Evolutionary conservation across 2,888 invertebrate genomes (phyloP).

Genomic region (Malthinus flaveolus): DNA sequence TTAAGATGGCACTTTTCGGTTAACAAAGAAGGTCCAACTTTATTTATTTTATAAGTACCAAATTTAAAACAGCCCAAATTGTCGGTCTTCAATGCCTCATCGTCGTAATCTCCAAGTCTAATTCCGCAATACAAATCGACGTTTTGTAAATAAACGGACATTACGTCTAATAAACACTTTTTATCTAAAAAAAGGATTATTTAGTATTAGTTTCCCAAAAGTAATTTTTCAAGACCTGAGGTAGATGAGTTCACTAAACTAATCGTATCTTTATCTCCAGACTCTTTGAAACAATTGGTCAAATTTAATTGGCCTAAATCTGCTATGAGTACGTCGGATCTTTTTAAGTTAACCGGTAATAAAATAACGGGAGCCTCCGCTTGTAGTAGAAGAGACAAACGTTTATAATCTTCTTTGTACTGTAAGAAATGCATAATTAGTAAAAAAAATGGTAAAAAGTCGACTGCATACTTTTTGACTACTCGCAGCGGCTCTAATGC

Average conservation of each 20-base stretch:
- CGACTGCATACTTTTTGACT: constrained; percentile 59
- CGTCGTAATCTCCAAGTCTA: constrained; percentile 31
- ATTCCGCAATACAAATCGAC: constrained; percentile 76
- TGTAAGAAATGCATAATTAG: constrained; percentile 28
- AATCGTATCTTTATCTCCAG: constrained; percentile 61
- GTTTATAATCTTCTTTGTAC: constrained; percentile 49
- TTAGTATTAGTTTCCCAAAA: constrained; percentile 7
- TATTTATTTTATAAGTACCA: constrained; percentile 58
- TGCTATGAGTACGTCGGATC: constrained; percentile 76
- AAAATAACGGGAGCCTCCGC: constrained; percentile 82
- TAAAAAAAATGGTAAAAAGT: neutral
- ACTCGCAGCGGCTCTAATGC: constrained; percentile 65
- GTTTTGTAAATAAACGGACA: constrained; percentile 71
- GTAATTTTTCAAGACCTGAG: constrained; percentile 41
- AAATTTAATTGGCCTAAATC: constrained; percentile 79
- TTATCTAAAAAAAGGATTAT: constrained; percentile 37
- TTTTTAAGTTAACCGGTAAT: constrained; percentile 81
- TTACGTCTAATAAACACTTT: constrained; percentile 73
- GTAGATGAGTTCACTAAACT: constrained; percentile 54
- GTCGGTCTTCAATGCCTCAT: constrained; percentile 29
- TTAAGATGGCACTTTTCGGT: constrained; percentile 81
- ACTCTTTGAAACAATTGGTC: constrained; percentile 73
- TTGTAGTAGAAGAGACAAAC: constrained; percentile 65
- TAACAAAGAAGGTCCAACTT: constrained; percentile 70
- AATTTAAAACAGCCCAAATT: constrained; percentile 45